Evolutionary conservation across 1,140 invertebrate species (phyloP).

Genomic region (Ceratosolen solmsi): DNA sequence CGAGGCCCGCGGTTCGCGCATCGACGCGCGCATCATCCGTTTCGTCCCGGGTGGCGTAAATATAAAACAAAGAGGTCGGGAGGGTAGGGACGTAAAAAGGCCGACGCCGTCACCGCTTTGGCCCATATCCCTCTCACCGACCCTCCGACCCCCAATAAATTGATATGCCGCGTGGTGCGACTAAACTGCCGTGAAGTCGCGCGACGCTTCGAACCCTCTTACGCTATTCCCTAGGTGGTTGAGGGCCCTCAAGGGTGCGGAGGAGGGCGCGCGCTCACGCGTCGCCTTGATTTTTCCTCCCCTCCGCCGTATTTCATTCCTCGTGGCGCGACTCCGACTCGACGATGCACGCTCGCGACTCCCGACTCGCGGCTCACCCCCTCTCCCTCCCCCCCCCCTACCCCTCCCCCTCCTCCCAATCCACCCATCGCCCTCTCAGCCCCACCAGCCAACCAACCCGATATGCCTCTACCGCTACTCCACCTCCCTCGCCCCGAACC

Average conservation of each 20-base stretch:
- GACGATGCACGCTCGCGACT: neutral
- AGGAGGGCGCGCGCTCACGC: slow-evolving; percentile 39
- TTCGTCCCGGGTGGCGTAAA: slow-evolving; percentile 58
- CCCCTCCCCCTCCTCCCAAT: neutral
- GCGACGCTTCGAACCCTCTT: neutral
- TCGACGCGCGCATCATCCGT: slow-evolving; percentile 60
- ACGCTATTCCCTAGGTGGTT: neutral
- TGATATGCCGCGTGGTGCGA: slow-evolving; percentile 58
- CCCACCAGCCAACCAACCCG: no score
- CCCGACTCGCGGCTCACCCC: neutral
- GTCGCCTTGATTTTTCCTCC: neutral
- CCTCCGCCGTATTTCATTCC: no score
- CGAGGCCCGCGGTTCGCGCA: neutral
- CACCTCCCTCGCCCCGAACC: neutral
- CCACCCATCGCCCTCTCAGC: neutral
- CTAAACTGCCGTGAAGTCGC: slow-evolving; percentile 54
- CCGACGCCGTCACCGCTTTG: slow-evolving; percentile 57
- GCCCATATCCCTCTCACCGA: slow-evolving; percentile 56
- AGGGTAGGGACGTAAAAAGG: slow-evolving; percentile 57
- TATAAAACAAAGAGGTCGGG: slow-evolving; percentile 66
- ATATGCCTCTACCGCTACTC: no score
- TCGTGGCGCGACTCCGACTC: neutral
- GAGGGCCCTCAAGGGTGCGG: slow-evolving; percentile 50
- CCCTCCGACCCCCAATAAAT: slow-evolving; percentile 59
- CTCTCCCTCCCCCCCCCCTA: neutral